These are phyloP conservation scores for Paguma larvata DNA, from an alignment of 2,797 vertebrate genomes.

Conservation along the genomic window DNA sequence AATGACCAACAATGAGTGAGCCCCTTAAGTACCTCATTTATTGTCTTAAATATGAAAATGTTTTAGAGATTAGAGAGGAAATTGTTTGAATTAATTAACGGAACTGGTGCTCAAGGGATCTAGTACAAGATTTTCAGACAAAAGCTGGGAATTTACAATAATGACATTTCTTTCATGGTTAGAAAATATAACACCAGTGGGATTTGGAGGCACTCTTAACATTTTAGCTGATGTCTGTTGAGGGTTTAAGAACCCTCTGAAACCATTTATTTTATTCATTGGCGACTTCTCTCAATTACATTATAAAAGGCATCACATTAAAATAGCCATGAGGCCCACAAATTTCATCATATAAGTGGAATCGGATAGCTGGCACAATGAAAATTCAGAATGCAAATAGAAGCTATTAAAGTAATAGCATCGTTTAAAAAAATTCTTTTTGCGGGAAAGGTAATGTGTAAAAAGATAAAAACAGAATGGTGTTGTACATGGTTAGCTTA, in stretches of 20 bases:
- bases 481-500: constrained; percentile 71
- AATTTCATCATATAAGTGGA: constrained; percentile 84
- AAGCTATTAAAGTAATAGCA: constrained; percentile 85
- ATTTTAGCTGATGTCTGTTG: constrained; percentile 89
- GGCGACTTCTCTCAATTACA: constrained; percentile 87
- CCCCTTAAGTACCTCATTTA: constrained; percentile 90
- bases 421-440: constrained; percentile 73
- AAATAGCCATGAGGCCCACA: constrained; percentile 85
- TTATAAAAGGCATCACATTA: constrained; percentile 87
- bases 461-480: constrained; percentile 77
- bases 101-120: constrained; percentile 88
- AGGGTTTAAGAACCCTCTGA: constrained; percentile 87
- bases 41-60: constrained; percentile 92
- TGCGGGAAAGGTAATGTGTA: constrained; percentile 72
- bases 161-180: constrained; percentile 90
- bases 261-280: constrained; percentile 88
- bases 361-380: constrained; percentile 78
- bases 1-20: constrained; percentile 88
- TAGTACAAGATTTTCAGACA: constrained; percentile 90
- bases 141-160: constrained; percentile 90
- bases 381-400: constrained; percentile 87
- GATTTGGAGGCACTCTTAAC: constrained; percentile 89
- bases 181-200: constrained; percentile 88
- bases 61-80: constrained; percentile 90
- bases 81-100: constrained; percentile 93